A percentile compares a stretch with the other conserved stretches of the same genome.
Evolutionary conservation across 2,113 vertebrate genomes (phyloP).

Genomic region (Mesoclemmys tuberculata): DNA sequence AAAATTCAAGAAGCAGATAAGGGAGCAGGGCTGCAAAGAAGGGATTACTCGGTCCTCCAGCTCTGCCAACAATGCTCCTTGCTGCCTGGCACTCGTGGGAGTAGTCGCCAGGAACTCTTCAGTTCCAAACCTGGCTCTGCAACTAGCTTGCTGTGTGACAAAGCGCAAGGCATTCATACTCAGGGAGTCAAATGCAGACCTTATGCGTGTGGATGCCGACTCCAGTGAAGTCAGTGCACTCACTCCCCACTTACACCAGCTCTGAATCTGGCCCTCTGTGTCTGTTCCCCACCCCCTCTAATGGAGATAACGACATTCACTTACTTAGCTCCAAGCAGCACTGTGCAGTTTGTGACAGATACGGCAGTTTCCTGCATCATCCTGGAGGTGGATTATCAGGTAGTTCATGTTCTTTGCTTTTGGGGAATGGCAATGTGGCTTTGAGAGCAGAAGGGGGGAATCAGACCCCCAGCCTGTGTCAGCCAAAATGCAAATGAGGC

Average conservation of each 20-base stretch:
- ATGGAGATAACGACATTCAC: rapidly evolving
- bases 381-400: neutral
- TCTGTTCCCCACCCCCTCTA: neutral
- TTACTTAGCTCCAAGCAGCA: rapidly evolving
- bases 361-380: neutral
- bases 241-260: neutral
- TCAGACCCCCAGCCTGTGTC: neutral
- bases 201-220: neutral
- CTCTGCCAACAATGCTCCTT: neutral
- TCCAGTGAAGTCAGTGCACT: neutral
- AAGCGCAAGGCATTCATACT: neutral
- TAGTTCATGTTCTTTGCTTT: neutral
- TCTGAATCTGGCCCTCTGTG: neutral
- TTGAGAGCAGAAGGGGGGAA: neutral
- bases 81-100: neutral
- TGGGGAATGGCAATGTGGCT: neutral
- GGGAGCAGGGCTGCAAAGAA: neutral
- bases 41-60: neutral
- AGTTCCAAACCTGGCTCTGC: neutral
- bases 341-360: neutral
- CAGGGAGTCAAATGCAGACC: neutral
- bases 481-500: neutral
- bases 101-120: neutral
- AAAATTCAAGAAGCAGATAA: neutral
- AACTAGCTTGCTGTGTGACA: neutral